phyloP scores from a whole-genome alignment of 2,113 vertebrate species.

The Vanacampus margaritifer region DNA sequence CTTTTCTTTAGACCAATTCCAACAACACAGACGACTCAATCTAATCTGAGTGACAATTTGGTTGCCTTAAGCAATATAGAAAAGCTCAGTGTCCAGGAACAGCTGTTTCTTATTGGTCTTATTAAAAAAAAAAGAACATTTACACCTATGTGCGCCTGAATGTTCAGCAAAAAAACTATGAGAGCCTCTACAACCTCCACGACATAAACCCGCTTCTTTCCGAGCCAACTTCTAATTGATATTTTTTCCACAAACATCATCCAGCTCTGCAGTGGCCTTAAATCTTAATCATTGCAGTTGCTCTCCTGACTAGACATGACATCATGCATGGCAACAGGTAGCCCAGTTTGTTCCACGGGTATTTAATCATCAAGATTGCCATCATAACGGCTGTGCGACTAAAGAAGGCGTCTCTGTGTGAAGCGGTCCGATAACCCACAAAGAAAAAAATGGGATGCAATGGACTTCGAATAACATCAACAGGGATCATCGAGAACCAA shows the following conservation, averaged over 20 bases:
- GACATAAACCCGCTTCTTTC: slow-evolving; percentile 35
- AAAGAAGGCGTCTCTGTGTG: slow-evolving; percentile 53
- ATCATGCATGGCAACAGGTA: slow-evolving; percentile 69
- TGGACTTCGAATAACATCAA: slow-evolving; percentile 35
- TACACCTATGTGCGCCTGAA: slow-evolving; percentile 32
- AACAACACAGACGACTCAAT: slow-evolving; percentile 6
- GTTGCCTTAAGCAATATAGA: slow-evolving; percentile 35
- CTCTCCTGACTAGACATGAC: slow-evolving; percentile 69
- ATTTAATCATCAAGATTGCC: slow-evolving; percentile 64
- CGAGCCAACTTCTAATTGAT: slow-evolving; percentile 63
- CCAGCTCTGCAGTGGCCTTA: slow-evolving; percentile 49
- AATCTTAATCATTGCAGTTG: slow-evolving; percentile 61
- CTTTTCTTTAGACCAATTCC: slow-evolving; percentile 3
- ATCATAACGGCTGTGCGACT: slow-evolving; percentile 59
- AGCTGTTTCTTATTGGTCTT: slow-evolving; percentile 45
- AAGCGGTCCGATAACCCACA: slow-evolving; percentile 55
- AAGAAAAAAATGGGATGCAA: slow-evolving; percentile 8
- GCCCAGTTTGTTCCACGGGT: slow-evolving; percentile 56
- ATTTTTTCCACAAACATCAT: slow-evolving; percentile 62
- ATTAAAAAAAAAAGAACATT: slow-evolving; percentile 23
- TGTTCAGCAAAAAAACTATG: slow-evolving; percentile 17
- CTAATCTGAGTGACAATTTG: slow-evolving; percentile 44
- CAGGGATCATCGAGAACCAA: slow-evolving; percentile 40
- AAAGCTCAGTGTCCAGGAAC: slow-evolving; percentile 40
- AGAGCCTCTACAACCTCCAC: slow-evolving; percentile 26